Evolutionary conservation across 2,113 vertebrate species (phyloP).

Genomic region (Halcyon senegalensis): DNA sequence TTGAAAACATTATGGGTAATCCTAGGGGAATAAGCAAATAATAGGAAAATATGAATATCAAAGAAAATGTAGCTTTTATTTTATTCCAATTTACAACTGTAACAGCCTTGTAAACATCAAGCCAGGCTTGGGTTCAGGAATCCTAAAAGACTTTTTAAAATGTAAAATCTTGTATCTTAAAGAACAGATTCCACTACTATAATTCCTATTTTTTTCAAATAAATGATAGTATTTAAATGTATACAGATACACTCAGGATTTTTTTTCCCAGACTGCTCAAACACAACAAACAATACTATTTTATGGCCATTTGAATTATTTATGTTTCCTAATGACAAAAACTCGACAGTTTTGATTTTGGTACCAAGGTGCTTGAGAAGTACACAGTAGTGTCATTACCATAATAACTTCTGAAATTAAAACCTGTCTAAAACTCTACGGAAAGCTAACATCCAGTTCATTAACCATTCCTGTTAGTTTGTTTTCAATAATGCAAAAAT

Average conservation of each 20-base stretch:
- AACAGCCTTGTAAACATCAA: constrained; percentile 47
- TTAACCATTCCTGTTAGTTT: constrained; percentile 84
- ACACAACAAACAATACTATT: constrained; percentile 69
- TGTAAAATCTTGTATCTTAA: neutral
- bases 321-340: constrained; percentile 76
- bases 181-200: neutral
- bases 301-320: constrained; percentile 76
- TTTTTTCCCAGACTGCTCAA: constrained; percentile 67
- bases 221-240: constrained; percentile 58
- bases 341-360: constrained; percentile 74
- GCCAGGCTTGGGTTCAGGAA: constrained; percentile 27
- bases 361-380: constrained; percentile 75
- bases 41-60: constrained; percentile 68
- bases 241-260: constrained; percentile 17
- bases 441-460: constrained; percentile 85
- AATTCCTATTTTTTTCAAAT: constrained; percentile 22
- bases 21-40: constrained; percentile 71
- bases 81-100: constrained; percentile 31
- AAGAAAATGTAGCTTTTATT: constrained; percentile 65
- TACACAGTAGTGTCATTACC: constrained; percentile 80
- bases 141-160: constrained; percentile 22
- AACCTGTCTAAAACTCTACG: constrained; percentile 83
- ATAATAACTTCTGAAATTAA: constrained; percentile 85
- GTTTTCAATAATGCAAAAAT: constrained; percentile 84
- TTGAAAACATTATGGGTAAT: constrained; percentile 74